Conservation (phyloP, 2,113 vertebrate genomes). For the Epinephelus fuscoguttatus region DNA sequence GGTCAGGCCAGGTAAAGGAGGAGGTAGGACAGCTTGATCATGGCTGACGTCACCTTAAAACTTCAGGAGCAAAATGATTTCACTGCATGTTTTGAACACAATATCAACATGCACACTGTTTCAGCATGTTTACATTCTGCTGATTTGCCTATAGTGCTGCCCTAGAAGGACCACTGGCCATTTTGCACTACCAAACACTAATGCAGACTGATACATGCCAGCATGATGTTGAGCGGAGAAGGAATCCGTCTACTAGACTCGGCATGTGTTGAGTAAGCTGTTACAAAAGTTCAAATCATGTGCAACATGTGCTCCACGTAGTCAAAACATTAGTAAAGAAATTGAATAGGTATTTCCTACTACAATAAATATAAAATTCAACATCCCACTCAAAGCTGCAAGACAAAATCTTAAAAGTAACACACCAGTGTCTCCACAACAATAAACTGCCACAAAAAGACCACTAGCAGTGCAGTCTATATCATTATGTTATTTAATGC, state of each 20-base stretch:
- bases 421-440: not conserved
- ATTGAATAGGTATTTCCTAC: not conserved
- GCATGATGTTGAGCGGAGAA: not conserved
- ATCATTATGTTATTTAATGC: not conserved
- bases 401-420: not conserved
- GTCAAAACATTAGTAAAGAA: not conserved
- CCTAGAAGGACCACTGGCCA: not conserved
- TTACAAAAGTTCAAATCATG: not conserved
- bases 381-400: rapidly evolving
- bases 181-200: not conserved
- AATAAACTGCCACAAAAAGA: not conserved
- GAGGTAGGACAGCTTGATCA: not conserved
- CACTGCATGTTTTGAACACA: not conserved
- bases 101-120: not conserved
- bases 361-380: not conserved
- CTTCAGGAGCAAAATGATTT: not conserved
- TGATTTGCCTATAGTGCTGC: not conserved
- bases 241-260: not conserved
- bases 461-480: rapidly evolving
- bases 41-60: not conserved
- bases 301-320: constrained; percentile 4
- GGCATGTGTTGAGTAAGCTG: not conserved
- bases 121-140: not conserved
- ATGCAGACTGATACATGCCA: not conserved
- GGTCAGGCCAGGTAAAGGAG: constrained; percentile 21